Base-by-base conservation (phyloP, 2,888 invertebrate genomes). In the Diogma glabrata region DNA sequence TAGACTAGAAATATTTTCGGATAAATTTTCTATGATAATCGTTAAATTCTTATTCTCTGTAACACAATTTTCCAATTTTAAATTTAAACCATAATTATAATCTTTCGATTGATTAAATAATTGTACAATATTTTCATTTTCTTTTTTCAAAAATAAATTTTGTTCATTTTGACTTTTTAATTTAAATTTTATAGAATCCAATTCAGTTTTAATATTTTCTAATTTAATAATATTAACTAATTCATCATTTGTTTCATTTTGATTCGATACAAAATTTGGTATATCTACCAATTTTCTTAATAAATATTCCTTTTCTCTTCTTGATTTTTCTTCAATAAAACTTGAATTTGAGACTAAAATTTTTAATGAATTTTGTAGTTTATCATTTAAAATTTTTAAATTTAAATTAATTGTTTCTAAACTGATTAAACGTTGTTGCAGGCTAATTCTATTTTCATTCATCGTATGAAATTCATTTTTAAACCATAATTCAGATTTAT, bases 321-420 rank as follows among this genome's bases (percentile, higher is more conserved):
- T 24, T 10, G 46, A 22, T 46, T 46, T 46, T 26, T 46, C 23
- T 26, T 46, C 46, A 26, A 46, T 46, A 16, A 24, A 22, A 16
- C 16, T 24, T 4, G 46, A 46, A 16, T 46, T 46, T 8, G 24
- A 24, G 14, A 24, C 16, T 3, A 46, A 6, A 4, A 46, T 22
- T 46, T 46, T 22, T 16, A 46, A 24, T 16, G 14, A 10, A 26
- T 46, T 46, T 26, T 46, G 23, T 22, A 26, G 24, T 24, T 24
- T 22, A 26, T 46, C 24, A 12, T 16, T 24, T 8, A 24, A 4
- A 16, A 24, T 46, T 46, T 46, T 46, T 24, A 24, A 7, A 24
- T 46, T 16, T 26, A 46, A 9, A 46, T 46, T 16, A 24, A 16
- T 16, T 14, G 23, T 46, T 46, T 46, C 46, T 19, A 46, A 17